A percentile compares a stretch with the other conserved stretches of the same genome.
phyloP scores from a whole-genome alignment of 2,113 vertebrate genomes.

The Lamprologus lemairii region DNA sequence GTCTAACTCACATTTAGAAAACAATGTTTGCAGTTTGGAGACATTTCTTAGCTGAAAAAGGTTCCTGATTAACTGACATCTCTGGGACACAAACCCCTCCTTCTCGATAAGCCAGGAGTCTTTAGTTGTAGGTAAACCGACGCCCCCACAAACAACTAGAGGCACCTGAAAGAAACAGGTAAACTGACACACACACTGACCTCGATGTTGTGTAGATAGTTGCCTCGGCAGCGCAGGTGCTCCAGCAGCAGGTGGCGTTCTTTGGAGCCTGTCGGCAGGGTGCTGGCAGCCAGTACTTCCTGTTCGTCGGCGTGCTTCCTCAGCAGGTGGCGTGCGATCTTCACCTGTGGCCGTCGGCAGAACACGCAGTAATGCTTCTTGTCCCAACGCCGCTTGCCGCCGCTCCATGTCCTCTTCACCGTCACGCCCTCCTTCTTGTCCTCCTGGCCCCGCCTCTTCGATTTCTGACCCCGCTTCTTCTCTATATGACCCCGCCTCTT shows the following conservation, averaged over 20 bases:
- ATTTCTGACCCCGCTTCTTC: background rate
- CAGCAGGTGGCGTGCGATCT: slow-evolving; percentile 48
- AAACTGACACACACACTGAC: background rate
- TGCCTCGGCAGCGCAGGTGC: slow-evolving; percentile 42
- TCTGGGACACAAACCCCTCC: background rate
- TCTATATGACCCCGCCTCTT: background rate
- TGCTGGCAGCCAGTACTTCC: slow-evolving; percentile 27
- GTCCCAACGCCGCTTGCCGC: slow-evolving; percentile 20
- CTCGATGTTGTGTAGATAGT: slow-evolving; percentile 58
- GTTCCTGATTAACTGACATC: background rate
- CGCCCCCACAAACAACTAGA: background rate
- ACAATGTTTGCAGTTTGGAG: too few relatives aligned
- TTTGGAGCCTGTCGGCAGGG: slow-evolving; percentile 14
- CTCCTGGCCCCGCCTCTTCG: background rate
- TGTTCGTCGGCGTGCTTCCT: slow-evolving; percentile 28
- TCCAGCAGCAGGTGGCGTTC: slow-evolving; percentile 49
- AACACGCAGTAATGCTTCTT: slow-evolving; percentile 55
- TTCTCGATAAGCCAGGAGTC: background rate
- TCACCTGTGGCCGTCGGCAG: slow-evolving; percentile 43
- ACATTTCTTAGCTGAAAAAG: too few relatives aligned
- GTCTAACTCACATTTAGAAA: too few relatives aligned
- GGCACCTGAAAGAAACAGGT: background rate
- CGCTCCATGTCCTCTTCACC: slow-evolving; percentile 28
- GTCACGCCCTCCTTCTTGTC: slow-evolving; percentile 29
- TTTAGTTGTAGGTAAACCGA: background rate